phyloP scores from a whole-genome alignment of 2,888 invertebrate species.

The Dryobota labecula region DNA sequence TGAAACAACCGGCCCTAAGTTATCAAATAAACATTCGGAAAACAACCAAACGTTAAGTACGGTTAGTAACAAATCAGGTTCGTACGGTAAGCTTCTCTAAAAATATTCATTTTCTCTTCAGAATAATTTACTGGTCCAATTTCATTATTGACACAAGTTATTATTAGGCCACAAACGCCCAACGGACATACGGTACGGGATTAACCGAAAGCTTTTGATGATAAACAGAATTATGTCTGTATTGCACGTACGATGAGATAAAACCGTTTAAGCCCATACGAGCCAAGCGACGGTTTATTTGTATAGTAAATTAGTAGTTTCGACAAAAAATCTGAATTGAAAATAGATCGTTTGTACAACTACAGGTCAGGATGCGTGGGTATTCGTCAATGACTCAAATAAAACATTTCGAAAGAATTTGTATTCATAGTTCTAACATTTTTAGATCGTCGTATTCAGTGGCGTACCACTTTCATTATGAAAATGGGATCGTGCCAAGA shows the following conservation, averaged over 20 bases:
- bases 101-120: constrained; percentile 9
- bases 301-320: constrained; percentile 32
- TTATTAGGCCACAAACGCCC: constrained; percentile 26
- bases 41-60: background rate
- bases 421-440: constrained; percentile 50
- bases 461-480: constrained; percentile 18
- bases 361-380: constrained; percentile 15
- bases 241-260: constrained; percentile 35
- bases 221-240: constrained; percentile 41
- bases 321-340: constrained; percentile 12
- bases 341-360: constrained; percentile 35
- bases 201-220: constrained; percentile 45
- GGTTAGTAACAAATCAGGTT: background rate
- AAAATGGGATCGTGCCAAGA: constrained; percentile 51
- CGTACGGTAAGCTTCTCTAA: background rate
- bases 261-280: constrained; percentile 33
- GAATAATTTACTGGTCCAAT: constrained; percentile 32
- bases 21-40: background rate
- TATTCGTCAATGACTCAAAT: constrained; percentile 28
- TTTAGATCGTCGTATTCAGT: constrained; percentile 36
- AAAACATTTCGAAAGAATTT: constrained; percentile 39
- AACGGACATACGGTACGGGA: constrained; percentile 23
- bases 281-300: constrained; percentile 21
- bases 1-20: no score
- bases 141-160: constrained; percentile 42